A percentile compares a stretch with the other conserved stretches of the same genome.
phyloP scores from a whole-genome alignment of 64 coral and sea anemone species.

The Dendrophyllia cribrosa region DNA sequence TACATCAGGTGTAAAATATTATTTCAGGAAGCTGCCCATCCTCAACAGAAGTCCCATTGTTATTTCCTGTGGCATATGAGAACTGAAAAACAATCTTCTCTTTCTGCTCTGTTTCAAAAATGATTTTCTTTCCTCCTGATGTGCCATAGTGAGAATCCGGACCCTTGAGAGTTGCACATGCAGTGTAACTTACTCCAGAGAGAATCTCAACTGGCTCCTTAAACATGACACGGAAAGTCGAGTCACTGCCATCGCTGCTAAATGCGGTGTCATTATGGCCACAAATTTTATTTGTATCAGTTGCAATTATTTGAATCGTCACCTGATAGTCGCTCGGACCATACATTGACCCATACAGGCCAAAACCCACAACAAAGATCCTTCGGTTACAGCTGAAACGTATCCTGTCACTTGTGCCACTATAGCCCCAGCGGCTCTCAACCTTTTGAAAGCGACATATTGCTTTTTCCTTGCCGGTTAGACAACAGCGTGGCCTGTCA shows the following conservation, averaged over 20 bases:
- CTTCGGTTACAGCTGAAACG: conserved; percentile 84
- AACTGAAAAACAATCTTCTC: conserved; percentile 98
- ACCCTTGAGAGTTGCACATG: conserved; percentile 87
- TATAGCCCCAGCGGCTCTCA: conserved; percentile 99
- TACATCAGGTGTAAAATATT: conserved; percentile 94
- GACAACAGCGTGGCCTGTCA: conserved; percentile 93
- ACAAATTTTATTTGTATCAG: conserved; percentile 84
- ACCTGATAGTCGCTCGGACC: conserved; percentile 97
- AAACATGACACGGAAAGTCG: conserved; percentile 96
- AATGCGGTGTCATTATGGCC: conserved; percentile 98
- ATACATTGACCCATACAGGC: conserved; percentile 96
- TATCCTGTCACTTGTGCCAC: conserved; percentile 98
- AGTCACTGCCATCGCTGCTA: conserved; percentile 88
- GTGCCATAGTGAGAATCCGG: conserved; percentile 98
- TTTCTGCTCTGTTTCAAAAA: conserved; percentile 80
- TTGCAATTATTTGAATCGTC: conserved; percentile 86
- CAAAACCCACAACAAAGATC: conserved; percentile 98
- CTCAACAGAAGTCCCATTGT: conserved; percentile 97
- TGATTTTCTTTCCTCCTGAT: conserved; percentile 86
- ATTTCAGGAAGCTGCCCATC: conserved; percentile 99
- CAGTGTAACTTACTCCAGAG: conserved; percentile 82
- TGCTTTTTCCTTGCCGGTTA: conserved; percentile 95
- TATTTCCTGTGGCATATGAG: conserved; percentile 95
- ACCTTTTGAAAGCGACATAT: conserved; percentile 92
- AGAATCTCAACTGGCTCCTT: conserved; percentile 93